Evolutionary conservation across 2,113 vertebrate species (phyloP), one percentile per base, ranked within the genome.

Genomic region (Thunnus maccoyii): DNA sequence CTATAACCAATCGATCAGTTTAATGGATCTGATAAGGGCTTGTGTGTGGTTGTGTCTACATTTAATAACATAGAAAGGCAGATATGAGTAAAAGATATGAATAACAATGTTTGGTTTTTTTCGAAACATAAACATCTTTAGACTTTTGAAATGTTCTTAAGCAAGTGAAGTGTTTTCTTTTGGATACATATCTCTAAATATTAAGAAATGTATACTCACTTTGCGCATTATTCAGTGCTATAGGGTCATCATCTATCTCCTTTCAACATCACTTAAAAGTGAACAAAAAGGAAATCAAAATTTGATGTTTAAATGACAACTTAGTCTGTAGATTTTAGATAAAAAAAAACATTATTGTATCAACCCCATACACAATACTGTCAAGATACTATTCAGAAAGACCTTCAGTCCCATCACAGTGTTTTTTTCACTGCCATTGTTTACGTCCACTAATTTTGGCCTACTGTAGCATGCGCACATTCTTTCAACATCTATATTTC

Each of bases 1-100:
- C 36, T 75, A 57, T 78, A 78, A 52, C 25, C n/a, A 48, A n/a
- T 15, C 48, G 20, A 80, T 46, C 52, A 55, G 16, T 75, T 76
- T 51, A 44, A 3, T 57, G 57, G 52, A 67, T 79, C 32, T 76
- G 55, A 82, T 41, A 83, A 84, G 82, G 75, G 83, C 73, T 83
- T 62, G 44, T 57, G 50, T 70, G 54, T 69, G 63, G 48, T 68
- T 82, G 58, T 44, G 44, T 74, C 46, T 52, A 20, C 17, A 32
- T 50, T 56, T 25, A 41, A 69, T 60, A 69, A 60, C 52, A 16
- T 47, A 54, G 3, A 30, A 58, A 51, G 75, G 48, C 70, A 54
- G 41, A 70, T 12, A 32, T 30, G 41, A 75, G 36, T 25, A 50
- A 68, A 71, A 57, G 55, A 56, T 58, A 66, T 12, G 6, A 48